A percentile compares a stretch with the other conserved stretches of the same genome.
Evolutionary conservation across 30 jellyfish, hydroid and myxozoan species (phyloP).

Genomic region (Chironex yamaguchii): DNA sequence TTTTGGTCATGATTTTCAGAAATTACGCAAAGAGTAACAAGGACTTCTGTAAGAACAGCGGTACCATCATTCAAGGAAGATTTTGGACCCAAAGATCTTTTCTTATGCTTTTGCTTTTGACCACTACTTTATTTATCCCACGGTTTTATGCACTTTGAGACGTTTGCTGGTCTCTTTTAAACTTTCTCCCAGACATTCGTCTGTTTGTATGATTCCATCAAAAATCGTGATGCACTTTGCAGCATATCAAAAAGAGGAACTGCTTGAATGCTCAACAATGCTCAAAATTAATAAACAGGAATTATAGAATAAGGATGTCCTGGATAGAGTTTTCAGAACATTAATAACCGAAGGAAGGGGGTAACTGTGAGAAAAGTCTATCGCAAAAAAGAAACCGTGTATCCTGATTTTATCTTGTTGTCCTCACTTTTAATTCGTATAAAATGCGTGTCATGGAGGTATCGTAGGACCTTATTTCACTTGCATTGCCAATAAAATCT

Average conservation of each 20-base stretch:
- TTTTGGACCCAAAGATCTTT: slow-evolving; percentile 38
- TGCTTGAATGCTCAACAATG: slow-evolving; percentile 23
- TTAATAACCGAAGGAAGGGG: too few relatives aligned
- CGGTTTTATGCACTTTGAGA: not conserved
- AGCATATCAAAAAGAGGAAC: slow-evolving; percentile 1
- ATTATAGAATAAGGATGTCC: too few relatives aligned
- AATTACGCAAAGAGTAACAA: slow-evolving; percentile 19
- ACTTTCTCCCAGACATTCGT: slow-evolving; percentile 30
- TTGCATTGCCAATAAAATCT: too few relatives aligned
- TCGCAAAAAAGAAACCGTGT: too few relatives aligned
- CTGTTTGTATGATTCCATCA: slow-evolving; percentile 25
- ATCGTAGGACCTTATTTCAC: too few relatives aligned
- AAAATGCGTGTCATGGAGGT: too few relatives aligned
- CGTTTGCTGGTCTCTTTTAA: slow-evolving; percentile 28
- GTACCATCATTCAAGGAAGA: not conserved
- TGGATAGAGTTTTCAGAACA: too few relatives aligned
- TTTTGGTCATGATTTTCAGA: slow-evolving; percentile 14
- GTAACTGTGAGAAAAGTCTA: too few relatives aligned
- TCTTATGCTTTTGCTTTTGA: slow-evolving; percentile 26
- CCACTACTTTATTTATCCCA: slow-evolving; percentile 10
- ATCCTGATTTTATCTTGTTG: too few relatives aligned
- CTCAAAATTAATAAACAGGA: too few relatives aligned
- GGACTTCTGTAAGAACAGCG: slow-evolving; percentile 29
- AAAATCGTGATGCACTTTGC: slow-evolving; percentile 5
- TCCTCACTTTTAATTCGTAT: too few relatives aligned